Evolutionary conservation across 23 tunicate genomes (phyloP).

Genomic region (Pegea sp.): DNA sequence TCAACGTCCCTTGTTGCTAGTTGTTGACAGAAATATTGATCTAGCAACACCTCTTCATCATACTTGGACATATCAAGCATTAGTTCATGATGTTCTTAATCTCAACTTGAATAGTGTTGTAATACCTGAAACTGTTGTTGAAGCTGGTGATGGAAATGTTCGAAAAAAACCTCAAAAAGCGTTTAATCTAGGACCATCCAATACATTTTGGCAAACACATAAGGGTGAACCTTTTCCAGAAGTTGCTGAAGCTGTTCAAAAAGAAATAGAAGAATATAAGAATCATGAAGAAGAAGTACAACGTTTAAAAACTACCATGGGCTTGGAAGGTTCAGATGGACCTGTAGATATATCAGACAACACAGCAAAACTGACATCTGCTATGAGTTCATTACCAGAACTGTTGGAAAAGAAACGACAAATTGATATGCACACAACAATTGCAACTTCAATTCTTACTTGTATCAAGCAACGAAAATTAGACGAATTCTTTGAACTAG

Average conservation of each 20-base stretch:
- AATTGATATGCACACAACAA: conserved; percentile 92
- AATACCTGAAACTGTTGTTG: conserved; percentile 21
- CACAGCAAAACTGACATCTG: conserved; percentile 77
- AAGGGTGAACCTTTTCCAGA: conserved; percentile 85
- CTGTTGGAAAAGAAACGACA: conserved; percentile 76
- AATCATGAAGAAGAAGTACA: conserved; percentile 81
- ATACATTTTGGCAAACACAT: conserved; percentile 77
- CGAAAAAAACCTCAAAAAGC: conserved; percentile 23
- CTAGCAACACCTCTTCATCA: conserved; percentile 92
- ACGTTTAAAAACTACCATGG: conserved; percentile 70
- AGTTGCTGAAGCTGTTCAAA: conserved; percentile 95
- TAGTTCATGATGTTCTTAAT: conserved; percentile 69
- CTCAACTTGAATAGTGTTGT: conserved; percentile 61
- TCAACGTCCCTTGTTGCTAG: conserved; percentile 69
- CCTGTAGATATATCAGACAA: conserved; percentile 92
- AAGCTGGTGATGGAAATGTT: conserved; percentile 15
- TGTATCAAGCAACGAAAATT: conserved; percentile 82
- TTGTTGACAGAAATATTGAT: conserved; percentile 73
- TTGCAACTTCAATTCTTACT: conserved; percentile 73
- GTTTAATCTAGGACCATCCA: conserved; percentile 32
- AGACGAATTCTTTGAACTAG: conserved; percentile 89
- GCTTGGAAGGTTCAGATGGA: conserved; percentile 53
- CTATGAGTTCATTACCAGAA: conserved; percentile 73
- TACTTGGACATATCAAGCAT: conserved; percentile 87
- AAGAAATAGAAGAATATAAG: conserved; percentile 83